Evolutionary conservation across 2,797 vertebrate species (phyloP), one percentile per base, ranked within the genome.

Genomic region (Lepilemur ruficaudatus): DNA sequence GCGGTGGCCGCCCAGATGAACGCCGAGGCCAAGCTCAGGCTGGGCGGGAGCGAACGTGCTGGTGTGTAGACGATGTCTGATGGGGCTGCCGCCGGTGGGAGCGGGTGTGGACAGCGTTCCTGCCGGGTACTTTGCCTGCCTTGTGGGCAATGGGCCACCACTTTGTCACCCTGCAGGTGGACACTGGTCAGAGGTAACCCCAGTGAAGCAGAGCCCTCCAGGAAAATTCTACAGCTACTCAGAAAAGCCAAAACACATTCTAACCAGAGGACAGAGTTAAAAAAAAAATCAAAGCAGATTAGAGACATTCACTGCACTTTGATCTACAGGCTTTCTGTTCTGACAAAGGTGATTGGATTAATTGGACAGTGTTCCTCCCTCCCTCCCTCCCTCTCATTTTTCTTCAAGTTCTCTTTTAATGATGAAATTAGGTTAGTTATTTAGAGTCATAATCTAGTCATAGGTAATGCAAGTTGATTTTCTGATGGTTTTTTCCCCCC

Each of bases 201-300:
- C 46, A 43, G 4, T 28, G 23, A 55, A 2, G 2, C 38, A 59
- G 32, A 48, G 48, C 32, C 30, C 9, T 18, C 28, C 25, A 13
- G 50, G 63, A 41, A 41, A 89, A 73, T 85, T 87, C 52, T 67
- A 5, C 1, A 75, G 48, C 70, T 79, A 38, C 67, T 69, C 67
- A 38, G 11, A 50, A 65, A 78, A 61, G 11, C 35, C 15, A 1
- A 35, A 52, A 41, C 30, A 69, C 38, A 3, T 86, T 93, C 84
- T 97, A 76, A 93, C 10, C 10, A 75, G 78, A 93, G n/a, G 65
- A 32, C n/a, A 90, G 86, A 70, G 59, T 93, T 18, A 81, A 70
- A 63, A 43, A 67, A 4, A 52, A 76, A 52, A 10, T 57, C 18
- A 87, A 87, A 38, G 70, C 48, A 25, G 30, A 50, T 70, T 43